Percentiles rank a stretch among this genome's conserved stretches.
Evolutionary conservation across 2,888 invertebrate genomes (phyloP).

Genomic region (Euclidia mi): DNA sequence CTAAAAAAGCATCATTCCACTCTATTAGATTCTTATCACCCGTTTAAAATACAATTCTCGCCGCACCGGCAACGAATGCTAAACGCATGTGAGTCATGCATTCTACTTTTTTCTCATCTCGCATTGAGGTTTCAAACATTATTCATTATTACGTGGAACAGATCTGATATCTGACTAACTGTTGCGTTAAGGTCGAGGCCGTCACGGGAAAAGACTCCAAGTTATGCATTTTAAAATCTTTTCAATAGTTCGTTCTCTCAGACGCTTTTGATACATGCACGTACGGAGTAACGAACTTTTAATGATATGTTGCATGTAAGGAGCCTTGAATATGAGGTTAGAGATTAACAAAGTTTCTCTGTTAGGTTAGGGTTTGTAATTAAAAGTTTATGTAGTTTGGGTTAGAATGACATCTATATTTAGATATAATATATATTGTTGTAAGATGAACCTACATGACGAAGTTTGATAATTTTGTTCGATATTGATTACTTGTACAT

Average conservation of each 20-base stretch:
- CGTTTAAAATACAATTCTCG: too few relatives aligned
- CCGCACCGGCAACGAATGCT: slow-evolving; percentile 3
- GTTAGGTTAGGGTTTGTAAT: not conserved
- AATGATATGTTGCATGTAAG: slow-evolving; percentile 13
- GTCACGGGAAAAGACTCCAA: slow-evolving; percentile 85
- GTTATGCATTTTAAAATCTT: slow-evolving; percentile 70
- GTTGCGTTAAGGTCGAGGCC: slow-evolving; percentile 72
- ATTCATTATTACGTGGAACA: slow-evolving; percentile 76
- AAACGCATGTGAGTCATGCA: slow-evolving; percentile 54
- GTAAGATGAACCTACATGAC: too few relatives aligned
- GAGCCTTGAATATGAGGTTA: not conserved
- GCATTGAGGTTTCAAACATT: slow-evolving; percentile 56
- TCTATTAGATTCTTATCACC: too few relatives aligned
- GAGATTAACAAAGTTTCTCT: not conserved
- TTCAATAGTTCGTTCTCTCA: slow-evolving; percentile 62
- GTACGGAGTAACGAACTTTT: slow-evolving; percentile 22
- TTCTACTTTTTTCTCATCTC: slow-evolving; percentile 46
- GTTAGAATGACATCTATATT: too few relatives aligned
- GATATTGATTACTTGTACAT: too few relatives aligned
- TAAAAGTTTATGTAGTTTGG: too few relatives aligned
- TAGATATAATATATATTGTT: too few relatives aligned
- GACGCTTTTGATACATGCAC: slow-evolving; percentile 43
- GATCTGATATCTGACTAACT: slow-evolving; percentile 70
- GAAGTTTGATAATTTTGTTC: too few relatives aligned
- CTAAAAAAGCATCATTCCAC: too few relatives aligned